Base-by-base conservation (phyloP, 2,797 vertebrate genomes). In the Bovichtus diacanthus region DNA sequence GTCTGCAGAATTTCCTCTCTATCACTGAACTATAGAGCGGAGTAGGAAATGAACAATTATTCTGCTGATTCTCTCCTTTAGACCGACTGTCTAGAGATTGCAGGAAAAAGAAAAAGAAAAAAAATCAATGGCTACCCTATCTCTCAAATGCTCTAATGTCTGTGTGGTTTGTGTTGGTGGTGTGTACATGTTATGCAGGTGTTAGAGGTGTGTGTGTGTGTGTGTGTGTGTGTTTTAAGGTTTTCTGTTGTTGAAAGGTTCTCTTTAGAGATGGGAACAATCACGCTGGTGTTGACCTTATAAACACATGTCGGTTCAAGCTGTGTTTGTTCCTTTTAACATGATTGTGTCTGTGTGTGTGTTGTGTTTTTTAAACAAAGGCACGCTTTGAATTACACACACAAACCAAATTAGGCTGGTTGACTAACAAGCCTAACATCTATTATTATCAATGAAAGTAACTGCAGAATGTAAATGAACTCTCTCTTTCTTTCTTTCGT, bases 41-140 rank as follows among this genome's bases (percentile, higher is more conserved):
- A 77, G 66, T 83, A 88, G 91, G 91, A 92, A 90, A 91, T 92
- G 74, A 92, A 85, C 89, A 90, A 90, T 93, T 90, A 90, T 76
- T 83, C 56, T 81, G 56, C 75, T 80, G 73, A 87, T 90, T 86
- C 58, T 39, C 23, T 78, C 55, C 62, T 16, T 62, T 64, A 51
- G 36, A 73, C 60, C 55, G 64, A 65, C 76, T 79, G 66, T 70
- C 71, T 77, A 21, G 47, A 74, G 44, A 65, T 70, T 76, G 72
- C 54, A 82, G 60, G 65, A 55, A 58, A 44, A 34, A 46, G 78
- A 78, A 54, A 4, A 5, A 13, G 13, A 6, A 46, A n/a, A 29
- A 81, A 91, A 81, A 91, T 88, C 83, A 84, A 79, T 76, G 81
- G 43, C 31, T 31, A 34, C n/a, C n/a, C 66, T 72, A 70, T 67